These are phyloP conservation scores for Apodemia hepburni DNA, from an alignment of 2,888 invertebrate genomes.

Conservation along the genomic window DNA sequence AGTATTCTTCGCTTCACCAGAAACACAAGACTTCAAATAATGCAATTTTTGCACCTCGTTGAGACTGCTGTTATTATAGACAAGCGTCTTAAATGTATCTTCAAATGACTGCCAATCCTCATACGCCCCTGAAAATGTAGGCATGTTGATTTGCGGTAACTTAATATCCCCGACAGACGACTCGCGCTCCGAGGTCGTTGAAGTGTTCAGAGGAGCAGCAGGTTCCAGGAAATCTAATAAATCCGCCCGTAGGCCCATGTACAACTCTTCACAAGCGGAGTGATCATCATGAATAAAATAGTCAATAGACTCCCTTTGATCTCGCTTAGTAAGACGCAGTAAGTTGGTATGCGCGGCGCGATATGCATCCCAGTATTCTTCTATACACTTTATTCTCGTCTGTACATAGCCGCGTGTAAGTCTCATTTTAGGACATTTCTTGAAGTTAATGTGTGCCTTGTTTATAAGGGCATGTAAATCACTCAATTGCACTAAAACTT, in stretches of 20 bases:
- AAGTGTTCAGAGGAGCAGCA: neutral
- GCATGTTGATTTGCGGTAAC: neutral
- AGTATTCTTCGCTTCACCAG: neutral
- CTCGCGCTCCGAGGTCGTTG: constrained; percentile 14
- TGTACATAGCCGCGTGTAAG: constrained; percentile 32
- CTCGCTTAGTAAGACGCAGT: constrained; percentile 21
- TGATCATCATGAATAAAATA: neutral
- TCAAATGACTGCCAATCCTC: neutral
- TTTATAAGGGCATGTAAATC: neutral
- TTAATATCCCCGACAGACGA: neutral
- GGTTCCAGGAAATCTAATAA: neutral
- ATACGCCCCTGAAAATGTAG: neutral
- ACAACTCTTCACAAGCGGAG: neutral
- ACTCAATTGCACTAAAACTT: neutral
- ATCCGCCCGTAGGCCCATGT: neutral
- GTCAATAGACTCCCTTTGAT: neutral
- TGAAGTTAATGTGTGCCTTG: neutral
- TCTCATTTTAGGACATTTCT: constrained; percentile 24
- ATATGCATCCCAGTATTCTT: constrained; percentile 32
- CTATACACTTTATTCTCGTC: constrained; percentile 27
- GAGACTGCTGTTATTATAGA: neutral
- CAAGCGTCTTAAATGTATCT: neutral
- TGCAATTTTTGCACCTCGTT: neutral
- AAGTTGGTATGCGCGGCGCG: constrained; percentile 25
- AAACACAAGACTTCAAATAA: neutral